These are phyloP conservation scores for Hanleya hanleyi DNA, from an alignment of 2,888 invertebrate genomes.

Conservation along the genomic window DNA sequence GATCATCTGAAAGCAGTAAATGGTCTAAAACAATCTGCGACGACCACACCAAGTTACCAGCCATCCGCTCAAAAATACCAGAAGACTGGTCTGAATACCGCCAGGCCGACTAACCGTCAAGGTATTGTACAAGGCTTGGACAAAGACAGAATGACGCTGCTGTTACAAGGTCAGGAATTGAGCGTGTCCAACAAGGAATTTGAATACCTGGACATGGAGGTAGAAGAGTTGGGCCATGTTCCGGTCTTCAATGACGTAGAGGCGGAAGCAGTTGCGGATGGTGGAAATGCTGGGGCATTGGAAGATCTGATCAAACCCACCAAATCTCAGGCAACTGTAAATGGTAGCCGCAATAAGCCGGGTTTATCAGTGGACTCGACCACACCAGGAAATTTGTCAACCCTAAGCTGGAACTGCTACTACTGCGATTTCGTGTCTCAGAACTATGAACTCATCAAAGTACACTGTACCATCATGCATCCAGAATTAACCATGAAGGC, in stretches of 20 bases:
- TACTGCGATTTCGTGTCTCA: background rate
- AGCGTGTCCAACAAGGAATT: background rate
- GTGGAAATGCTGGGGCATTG: too few relatives aligned
- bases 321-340: background rate
- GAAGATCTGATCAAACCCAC: background rate
- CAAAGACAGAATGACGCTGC: background rate
- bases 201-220: background rate
- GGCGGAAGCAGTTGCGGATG: background rate
- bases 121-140: background rate
- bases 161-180: background rate
- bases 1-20: background rate
- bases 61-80: too few relatives aligned
- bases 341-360: background rate
- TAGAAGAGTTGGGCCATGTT: background rate
- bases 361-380: background rate
- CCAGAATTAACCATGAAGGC: background rate
- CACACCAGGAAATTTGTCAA: background rate
- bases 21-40: background rate
- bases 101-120: too few relatives aligned
- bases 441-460: background rate
- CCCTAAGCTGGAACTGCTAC: background rate
- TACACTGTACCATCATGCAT: conserved; percentile 1
- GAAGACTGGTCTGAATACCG: too few relatives aligned
- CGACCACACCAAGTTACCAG: too few relatives aligned
- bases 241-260: background rate